phyloP scores from a whole-genome alignment of 1,140 invertebrate genomes.

The Ceratosolen solmsi region DNA sequence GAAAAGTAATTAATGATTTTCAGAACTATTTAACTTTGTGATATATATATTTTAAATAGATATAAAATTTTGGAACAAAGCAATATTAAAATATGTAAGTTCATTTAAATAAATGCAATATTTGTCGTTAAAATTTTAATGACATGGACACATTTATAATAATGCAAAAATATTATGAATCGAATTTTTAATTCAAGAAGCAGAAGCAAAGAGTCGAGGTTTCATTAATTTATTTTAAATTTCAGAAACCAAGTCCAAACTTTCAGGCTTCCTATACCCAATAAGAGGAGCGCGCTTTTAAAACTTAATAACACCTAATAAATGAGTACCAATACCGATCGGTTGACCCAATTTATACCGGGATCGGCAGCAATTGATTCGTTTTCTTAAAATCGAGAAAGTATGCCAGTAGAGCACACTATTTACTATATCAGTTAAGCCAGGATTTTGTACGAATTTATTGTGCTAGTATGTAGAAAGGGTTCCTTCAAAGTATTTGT shows the following conservation, averaged over 20 bases:
- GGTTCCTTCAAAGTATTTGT: not conserved
- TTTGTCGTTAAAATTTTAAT: no score
- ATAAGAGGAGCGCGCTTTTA: slow-evolving; percentile 25
- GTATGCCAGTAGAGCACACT: not conserved
- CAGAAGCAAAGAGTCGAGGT: no score
- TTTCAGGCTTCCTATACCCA: not conserved
- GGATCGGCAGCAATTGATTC: slow-evolving; percentile 1
- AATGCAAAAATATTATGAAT: no score
- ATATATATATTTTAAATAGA: no score
- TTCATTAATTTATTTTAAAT: no score
- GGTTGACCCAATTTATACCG: slow-evolving; percentile 58
- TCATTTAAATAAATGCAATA: no score
- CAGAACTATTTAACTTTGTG: no score
- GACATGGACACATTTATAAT: no score
- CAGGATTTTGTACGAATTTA: slow-evolving; percentile 11
- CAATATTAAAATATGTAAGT: no score
- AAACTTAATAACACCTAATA: slow-evolving; percentile 54
- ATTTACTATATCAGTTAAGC: not conserved
- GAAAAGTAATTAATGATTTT: no score
- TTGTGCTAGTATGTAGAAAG: not conserved
- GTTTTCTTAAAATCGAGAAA: not conserved
- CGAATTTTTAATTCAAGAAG: no score
- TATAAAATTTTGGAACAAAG: no score
- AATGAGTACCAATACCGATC: slow-evolving; percentile 22
- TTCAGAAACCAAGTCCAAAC: not conserved